Conservation (phyloP, 2,797 vertebrate genomes). For the Onychomys arenicola region DNA sequence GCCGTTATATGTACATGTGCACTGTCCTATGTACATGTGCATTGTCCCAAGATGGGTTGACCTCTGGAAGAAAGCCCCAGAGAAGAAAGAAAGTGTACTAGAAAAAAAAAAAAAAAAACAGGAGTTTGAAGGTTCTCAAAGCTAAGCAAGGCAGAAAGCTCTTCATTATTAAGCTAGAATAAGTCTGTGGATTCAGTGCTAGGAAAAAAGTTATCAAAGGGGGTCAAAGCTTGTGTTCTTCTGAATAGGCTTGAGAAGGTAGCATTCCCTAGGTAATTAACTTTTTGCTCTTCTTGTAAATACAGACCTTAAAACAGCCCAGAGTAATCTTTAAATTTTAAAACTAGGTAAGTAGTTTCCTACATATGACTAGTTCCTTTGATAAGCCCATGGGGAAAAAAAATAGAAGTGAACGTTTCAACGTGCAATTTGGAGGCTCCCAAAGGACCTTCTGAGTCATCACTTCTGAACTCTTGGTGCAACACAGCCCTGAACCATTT, state of each 20-base stretch:
- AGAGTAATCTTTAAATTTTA: not conserved
- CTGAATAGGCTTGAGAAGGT: constrained; percentile 3
- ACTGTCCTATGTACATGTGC: not conserved
- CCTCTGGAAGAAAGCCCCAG: not conserved
- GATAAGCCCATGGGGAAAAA: not conserved
- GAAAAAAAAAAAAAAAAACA: not conserved
- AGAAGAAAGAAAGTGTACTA: not conserved
- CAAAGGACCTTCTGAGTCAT: not conserved
- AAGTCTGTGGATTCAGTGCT: not conserved
- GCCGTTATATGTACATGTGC: not conserved
- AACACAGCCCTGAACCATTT: not conserved
- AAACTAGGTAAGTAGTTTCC: constrained; percentile 30
- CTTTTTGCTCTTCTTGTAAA: not conserved
- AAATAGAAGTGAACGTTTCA: not conserved
- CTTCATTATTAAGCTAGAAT: constrained; percentile 28
- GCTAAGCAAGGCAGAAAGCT: constrained; percentile 48
- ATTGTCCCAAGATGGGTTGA: not conserved
- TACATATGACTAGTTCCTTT: not conserved
- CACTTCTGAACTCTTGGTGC: not conserved
- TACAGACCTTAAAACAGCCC: constrained; percentile 40
- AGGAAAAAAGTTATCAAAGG: not conserved
- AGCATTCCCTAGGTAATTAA: constrained; percentile 22
- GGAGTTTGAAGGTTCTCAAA: constrained; percentile 32
- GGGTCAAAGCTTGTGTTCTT: not conserved
- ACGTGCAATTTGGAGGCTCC: not conserved